A percentile compares a stretch with the other conserved stretches of the same genome.
phyloP scores from a whole-genome alignment of 2,113 vertebrate genomes.

The Sebastes fasciatus region DNA sequence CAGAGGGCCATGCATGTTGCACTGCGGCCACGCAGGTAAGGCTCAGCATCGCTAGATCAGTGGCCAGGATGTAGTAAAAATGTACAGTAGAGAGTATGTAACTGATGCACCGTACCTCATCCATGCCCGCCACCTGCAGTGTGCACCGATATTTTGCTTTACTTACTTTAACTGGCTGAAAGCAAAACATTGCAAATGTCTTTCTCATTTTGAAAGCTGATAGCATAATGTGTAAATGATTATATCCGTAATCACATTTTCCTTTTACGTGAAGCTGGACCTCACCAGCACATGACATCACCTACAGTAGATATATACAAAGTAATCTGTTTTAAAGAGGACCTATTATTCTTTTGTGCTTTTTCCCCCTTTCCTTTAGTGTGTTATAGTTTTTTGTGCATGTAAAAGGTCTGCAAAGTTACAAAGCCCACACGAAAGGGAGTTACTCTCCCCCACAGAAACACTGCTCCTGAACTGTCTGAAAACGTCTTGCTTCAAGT shows the following conservation, averaged over 20 bases:
- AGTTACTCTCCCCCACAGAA: too few relatives aligned
- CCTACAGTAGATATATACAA: constrained; percentile 3
- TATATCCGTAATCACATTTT: background rate
- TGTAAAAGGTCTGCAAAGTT: too few relatives aligned
- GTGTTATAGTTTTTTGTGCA: too few relatives aligned
- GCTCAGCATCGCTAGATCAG: background rate
- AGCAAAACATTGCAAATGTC: background rate
- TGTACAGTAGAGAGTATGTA: background rate
- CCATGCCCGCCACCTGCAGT: too few relatives aligned
- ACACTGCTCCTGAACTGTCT: too few relatives aligned
- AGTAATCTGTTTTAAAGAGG: background rate
- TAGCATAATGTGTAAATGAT: background rate
- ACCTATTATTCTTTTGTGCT: too few relatives aligned
- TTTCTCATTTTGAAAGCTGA: constrained; percentile 1
- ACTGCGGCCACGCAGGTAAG: constrained; percentile 81
- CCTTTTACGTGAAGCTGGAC: background rate
- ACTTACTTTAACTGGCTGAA: background rate
- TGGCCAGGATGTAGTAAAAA: constrained; percentile 1
- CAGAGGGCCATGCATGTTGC: constrained; percentile 69
- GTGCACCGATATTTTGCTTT: background rate
- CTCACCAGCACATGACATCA: background rate
- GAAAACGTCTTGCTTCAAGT: too few relatives aligned
- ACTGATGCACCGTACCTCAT: background rate
- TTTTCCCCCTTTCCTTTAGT: too few relatives aligned
- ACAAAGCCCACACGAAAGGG: too few relatives aligned